Evolutionary conservation across 2,113 vertebrate genomes (phyloP).

Genomic region (Cryptotis parvus): DNA sequence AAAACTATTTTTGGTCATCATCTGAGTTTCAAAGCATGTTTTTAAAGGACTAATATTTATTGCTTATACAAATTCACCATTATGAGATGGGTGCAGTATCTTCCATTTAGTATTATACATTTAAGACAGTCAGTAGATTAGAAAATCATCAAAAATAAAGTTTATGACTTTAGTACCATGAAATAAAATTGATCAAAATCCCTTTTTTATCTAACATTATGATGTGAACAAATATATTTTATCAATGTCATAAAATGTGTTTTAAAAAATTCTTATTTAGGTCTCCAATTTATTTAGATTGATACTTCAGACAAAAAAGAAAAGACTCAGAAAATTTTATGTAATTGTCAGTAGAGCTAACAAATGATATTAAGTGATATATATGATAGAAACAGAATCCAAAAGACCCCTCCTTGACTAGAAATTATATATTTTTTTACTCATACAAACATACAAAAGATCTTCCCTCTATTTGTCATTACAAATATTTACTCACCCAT

Average conservation of each 20-base stretch:
- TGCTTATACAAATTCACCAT: background rate
- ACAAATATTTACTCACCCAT: background rate
- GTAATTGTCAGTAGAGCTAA: background rate
- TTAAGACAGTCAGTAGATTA: background rate
- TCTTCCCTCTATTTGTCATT: background rate
- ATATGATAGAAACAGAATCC: background rate
- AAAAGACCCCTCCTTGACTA: background rate
- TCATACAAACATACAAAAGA: background rate
- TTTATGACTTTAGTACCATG: background rate
- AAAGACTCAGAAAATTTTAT: background rate
- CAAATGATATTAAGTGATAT: background rate
- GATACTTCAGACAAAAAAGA: background rate
- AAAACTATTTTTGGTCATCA: too few species aligned
- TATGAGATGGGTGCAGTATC: background rate
- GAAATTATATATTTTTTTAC: background rate
- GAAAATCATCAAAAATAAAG: background rate
- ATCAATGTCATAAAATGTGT: background rate
- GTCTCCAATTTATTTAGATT: background rate
- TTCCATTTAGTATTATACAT: background rate
- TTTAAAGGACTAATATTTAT: slow-evolving; percentile 4
- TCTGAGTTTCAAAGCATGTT: background rate
- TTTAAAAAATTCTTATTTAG: slow-evolving; percentile 43
- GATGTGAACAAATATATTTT: background rate
- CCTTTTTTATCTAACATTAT: background rate
- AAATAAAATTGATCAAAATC: background rate